Evolutionary conservation across 2,113 vertebrate genomes (phyloP), one percentile per base, ranked within the genome.

Genomic region (Hassar affinis): DNA sequence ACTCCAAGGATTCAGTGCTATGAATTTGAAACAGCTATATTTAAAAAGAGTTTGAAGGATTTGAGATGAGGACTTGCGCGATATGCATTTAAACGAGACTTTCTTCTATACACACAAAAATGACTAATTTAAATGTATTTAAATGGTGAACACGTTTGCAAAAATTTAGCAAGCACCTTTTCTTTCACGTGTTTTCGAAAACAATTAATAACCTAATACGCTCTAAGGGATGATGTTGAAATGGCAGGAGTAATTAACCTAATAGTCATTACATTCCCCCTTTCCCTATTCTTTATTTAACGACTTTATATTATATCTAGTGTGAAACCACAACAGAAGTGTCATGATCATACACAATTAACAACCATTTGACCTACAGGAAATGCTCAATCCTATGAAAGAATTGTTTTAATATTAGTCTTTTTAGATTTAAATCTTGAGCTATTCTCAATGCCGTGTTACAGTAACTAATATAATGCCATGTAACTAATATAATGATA

Each of bases 21-120:
- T 15, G 38, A 62, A 79, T 59, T 5, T 61, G 57, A 62, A 81
- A 80, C 54, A 22, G 20, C 6, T 74, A 45, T 64, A 66, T n/a
- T 62, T 14, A 74, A 54, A 49, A 42, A 27, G 22, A 27, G 20
- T n/a, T 8, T 11, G 25, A 49, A 20, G 68, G 68, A 47, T 71
- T 47, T n/a, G 10, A 25, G 5, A 71, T n/a, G 35, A 45, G 5
- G 27, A 64, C 14, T 30, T 79, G 35, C 56, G 56, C 69, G 2
- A 6, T 45, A n/a, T 20, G 62, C 35, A 49, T 79, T 80, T 52
- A 47, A 47, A n/a, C 5, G 47, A 10, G 25, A 25, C 42, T 14
- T 72, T 68, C 20, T 18, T 51, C 27, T 49, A 49, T 14, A 47
- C 5, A 49, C 38, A 42, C 6, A 42, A 42, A 42, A 42, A 42